Evolutionary conservation across 2,113 vertebrate genomes (phyloP).

Genomic region (Archilochus colubris): DNA sequence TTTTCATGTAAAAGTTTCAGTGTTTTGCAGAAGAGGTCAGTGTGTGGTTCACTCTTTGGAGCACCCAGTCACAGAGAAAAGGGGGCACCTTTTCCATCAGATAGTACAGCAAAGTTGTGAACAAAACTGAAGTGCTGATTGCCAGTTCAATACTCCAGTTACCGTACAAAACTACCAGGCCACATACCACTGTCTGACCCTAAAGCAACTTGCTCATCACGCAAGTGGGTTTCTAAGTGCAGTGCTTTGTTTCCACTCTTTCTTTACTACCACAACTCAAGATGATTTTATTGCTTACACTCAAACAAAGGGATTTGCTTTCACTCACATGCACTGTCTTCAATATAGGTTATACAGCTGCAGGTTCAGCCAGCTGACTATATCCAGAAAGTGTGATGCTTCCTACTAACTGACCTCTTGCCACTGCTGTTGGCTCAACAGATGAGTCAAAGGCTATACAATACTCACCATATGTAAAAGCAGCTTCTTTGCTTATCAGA

Average conservation of each 20-base stretch:
- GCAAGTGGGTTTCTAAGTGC: rapidly evolving
- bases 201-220: background rate
- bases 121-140: background rate
- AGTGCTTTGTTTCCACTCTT: background rate
- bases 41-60: background rate
- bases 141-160: background rate
- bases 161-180: background rate
- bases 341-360: background rate
- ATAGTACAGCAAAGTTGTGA: background rate
- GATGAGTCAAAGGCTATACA: background rate
- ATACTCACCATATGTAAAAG: background rate
- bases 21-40: background rate
- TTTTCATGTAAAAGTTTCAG: background rate
- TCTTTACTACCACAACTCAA: background rate
- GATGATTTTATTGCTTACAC: background rate
- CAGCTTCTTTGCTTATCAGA: background rate
- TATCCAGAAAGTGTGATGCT: background rate
- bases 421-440: background rate
- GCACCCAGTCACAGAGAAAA: background rate
- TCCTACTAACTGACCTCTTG: background rate
- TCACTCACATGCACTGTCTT: background rate
- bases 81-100: background rate
- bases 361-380: background rate
- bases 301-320: background rate
- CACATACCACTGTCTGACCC: rapidly evolving